A percentile compares a stretch with the other conserved stretches of the same genome.
phyloP scores from a whole-genome alignment of 2,888 invertebrate species.

The Macrophya annulata region DNA sequence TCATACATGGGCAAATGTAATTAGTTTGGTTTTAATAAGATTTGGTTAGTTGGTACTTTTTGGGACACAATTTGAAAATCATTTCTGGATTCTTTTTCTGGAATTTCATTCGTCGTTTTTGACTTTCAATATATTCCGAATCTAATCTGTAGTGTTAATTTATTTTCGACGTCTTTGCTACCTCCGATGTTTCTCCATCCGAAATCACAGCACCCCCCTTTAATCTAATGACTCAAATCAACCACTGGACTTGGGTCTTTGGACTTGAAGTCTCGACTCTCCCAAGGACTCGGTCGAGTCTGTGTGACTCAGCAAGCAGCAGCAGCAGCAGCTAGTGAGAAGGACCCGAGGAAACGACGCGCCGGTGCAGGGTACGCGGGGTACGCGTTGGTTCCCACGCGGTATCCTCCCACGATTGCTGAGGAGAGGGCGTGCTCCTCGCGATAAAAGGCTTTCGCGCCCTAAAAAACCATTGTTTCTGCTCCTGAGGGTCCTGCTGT shows the following conservation, averaged over 20 bases:
- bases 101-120: no score
- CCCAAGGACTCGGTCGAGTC: conserved; percentile 44
- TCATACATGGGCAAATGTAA: background rate
- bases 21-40: background rate
- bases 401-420: conserved; percentile 70
- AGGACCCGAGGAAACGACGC: conserved; percentile 38
- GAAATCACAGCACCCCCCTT: conserved; percentile 22
- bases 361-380: conserved; percentile 31
- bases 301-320: conserved; percentile 51
- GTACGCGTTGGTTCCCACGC: conserved; percentile 68
- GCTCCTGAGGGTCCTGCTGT: background rate
- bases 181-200: background rate
- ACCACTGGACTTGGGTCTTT: conserved; percentile 18
- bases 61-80: background rate
- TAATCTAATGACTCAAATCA: conserved; percentile 40
- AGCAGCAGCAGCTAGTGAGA: conserved; percentile 9
- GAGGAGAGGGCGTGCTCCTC: conserved; percentile 63
- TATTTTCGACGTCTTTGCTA: conserved; percentile 17
- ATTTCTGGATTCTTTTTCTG: no score
- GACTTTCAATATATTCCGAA: background rate
- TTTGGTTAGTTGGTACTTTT: background rate
- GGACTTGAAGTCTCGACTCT: background rate
- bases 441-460: conserved; percentile 64
- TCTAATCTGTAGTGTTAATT: background rate
- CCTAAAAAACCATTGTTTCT: conserved; percentile 52